Conservation (phyloP, 35 echinoderm and acorn worm genomes). For the Apostichopus parvimensis region DNA sequence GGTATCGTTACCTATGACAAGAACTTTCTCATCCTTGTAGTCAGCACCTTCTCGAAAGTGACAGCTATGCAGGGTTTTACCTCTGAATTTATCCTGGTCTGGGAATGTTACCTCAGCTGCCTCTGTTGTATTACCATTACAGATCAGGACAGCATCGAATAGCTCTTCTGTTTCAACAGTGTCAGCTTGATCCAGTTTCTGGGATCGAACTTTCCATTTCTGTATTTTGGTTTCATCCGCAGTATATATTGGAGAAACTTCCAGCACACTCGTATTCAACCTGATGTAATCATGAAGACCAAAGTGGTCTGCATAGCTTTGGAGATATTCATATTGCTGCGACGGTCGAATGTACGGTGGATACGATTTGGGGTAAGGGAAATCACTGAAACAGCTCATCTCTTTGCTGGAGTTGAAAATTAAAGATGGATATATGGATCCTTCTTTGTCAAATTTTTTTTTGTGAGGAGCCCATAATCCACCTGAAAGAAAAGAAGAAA, state of each 20-base stretch:
- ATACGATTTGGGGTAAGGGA: conserved; percentile 79
- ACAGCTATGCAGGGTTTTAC: conserved; percentile 37
- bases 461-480: conserved; percentile 64
- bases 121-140: conserved; percentile 24
- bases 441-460: background rate
- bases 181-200: background rate
- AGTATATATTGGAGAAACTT: background rate
- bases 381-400: conserved; percentile 77
- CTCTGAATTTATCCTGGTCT: conserved; percentile 52
- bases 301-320: conserved; percentile 81
- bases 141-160: conserved; percentile 72
- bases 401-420: conserved; percentile 86
- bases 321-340: conserved; percentile 52
- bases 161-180: conserved; percentile 14
- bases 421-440: conserved; percentile 55
- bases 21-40: conserved; percentile 32
- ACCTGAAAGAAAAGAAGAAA: conserved; percentile 45
- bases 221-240: background rate
- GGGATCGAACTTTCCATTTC: conserved; percentile 14
- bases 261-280: conserved; percentile 59
- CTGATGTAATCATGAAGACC: conserved; percentile 64
- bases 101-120: background rate
- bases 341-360: conserved; percentile 57
- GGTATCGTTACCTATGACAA: conserved; percentile 59
- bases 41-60: conserved; percentile 24